These are phyloP conservation scores for Alviniconcha marisindica DNA, from an alignment of 1,140 invertebrate genomes.

Conservation along the genomic window DNA sequence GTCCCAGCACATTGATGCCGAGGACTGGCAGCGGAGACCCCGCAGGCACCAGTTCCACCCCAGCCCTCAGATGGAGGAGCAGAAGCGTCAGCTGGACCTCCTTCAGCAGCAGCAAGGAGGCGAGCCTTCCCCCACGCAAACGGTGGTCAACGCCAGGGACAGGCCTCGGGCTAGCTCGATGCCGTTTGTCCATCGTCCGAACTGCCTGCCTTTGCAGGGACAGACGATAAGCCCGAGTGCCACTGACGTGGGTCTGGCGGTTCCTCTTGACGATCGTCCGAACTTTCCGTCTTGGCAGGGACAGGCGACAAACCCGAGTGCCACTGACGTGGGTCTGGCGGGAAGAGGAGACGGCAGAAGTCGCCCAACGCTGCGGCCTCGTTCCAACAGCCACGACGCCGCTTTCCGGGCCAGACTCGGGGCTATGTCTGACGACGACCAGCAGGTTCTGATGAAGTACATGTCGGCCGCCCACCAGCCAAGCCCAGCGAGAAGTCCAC, in stretches of 20 bases:
- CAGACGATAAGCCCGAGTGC: neutral
- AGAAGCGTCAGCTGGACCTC: neutral
- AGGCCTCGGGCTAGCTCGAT: constrained; percentile 8
- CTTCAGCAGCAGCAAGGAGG: neutral
- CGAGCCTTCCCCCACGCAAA: neutral
- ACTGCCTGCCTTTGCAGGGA: neutral
- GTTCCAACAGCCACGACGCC: constrained; percentile 14
- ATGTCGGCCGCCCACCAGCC: neutral
- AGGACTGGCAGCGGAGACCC: neutral
- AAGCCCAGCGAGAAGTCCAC: neutral
- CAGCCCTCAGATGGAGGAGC: neutral
- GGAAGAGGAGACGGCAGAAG: neutral
- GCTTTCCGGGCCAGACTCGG: constrained; percentile 11
- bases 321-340: too few relatives aligned
- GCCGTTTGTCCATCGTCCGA: neutral
- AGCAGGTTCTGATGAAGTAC: constrained; percentile 14
- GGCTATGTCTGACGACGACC: constrained; percentile 1
- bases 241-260: too few relatives aligned
- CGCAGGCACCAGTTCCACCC: neutral
- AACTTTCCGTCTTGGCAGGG: neutral
- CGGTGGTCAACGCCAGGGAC: neutral
- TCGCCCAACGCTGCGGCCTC: neutral
- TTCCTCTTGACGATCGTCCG: neutral
- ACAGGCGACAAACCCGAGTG: neutral
- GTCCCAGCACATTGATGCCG: neutral